phyloP scores from a whole-genome alignment of 2,113 vertebrate species.

The Daboia siamensis region DNA sequence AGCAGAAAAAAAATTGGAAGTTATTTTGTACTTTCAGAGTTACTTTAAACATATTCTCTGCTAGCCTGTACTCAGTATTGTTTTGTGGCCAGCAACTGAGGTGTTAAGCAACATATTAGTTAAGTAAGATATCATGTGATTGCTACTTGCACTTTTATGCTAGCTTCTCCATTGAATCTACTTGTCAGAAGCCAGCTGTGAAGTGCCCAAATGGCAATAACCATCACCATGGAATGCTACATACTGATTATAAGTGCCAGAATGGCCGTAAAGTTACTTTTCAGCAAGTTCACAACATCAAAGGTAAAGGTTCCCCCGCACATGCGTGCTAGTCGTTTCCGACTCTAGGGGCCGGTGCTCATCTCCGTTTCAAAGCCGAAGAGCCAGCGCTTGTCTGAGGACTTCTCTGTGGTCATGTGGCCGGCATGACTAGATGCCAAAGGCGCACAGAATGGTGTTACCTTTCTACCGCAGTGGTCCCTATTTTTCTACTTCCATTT shows the following conservation, averaged over 20 bases:
- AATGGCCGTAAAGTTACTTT: not conserved
- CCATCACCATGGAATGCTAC: not conserved
- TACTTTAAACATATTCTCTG: not conserved
- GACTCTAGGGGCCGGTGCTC: too few species aligned
- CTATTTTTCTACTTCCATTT: too few species aligned
- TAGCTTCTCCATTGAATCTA: not conserved
- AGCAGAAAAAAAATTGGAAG: not conserved
- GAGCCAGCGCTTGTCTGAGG: too few species aligned
- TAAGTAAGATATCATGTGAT: not conserved
- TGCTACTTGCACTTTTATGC: not conserved
- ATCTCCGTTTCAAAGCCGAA: too few species aligned
- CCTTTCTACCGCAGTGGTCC: too few species aligned
- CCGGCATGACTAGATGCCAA: too few species aligned
- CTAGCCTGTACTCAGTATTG: not conserved
- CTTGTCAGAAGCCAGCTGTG: not conserved
- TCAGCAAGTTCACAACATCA: not conserved
- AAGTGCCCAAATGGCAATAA: not conserved
- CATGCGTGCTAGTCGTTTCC: too few species aligned
- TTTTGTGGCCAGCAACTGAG: not conserved
- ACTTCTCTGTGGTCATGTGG: too few species aligned
- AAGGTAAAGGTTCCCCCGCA: too few species aligned
- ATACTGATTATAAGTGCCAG: too few species aligned
- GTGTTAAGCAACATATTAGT: not conserved
- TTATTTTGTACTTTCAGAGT: not conserved
- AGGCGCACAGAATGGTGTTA: too few species aligned